Evolutionary conservation across 2,797 vertebrate genomes (phyloP), one percentile per base, ranked within the genome.

Genomic region (Girardinus metallicus): DNA sequence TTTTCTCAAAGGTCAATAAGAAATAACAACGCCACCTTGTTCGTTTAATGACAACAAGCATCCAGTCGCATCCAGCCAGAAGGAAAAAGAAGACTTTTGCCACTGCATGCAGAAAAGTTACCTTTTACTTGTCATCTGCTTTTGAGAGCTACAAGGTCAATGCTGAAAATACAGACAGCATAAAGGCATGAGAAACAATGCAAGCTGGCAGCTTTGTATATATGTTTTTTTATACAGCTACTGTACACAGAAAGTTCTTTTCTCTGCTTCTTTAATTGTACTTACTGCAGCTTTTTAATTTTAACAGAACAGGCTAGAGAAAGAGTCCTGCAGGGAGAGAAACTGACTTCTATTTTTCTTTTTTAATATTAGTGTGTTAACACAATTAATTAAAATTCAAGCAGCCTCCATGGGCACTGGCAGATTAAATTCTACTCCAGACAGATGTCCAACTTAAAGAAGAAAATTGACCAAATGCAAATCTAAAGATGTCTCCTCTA

Each of bases 391-490:
- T 96, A 94, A 94, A 95, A 93, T 86, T 90, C 60, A 76, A 89
- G 82, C 68, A 78, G 85, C 78, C 86, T 94, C 93, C 79, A 78
- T 74, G 49, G 92, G 92, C 93, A 94, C 84, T 83, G 47, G 62
- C 81, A 92, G 92, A 95, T 96, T 94, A 89, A 94, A 95, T 95
- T 94, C 92, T 84, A 93, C 94, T 91, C 90, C 90, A 92, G 95
- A 95, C 95, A 96, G 94, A 96, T 95, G 94, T 95, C 94, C 80
- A 86, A 94, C 91, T 94, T 95, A 93, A 95, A 95, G 83, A 71
- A 82, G 88, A 92, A 94, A 95, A 95, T 93, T 94, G 91, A 93
- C 94, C 92, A 84, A 91, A 94, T 96, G 94, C 91, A 93, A 95
- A 95, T 94, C 89, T 93, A 92, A 94, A 89, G 90, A 92, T 87